Evolutionary conservation across 2,888 invertebrate genomes (phyloP).

Genomic region (Dolichomitus sp.): DNA sequence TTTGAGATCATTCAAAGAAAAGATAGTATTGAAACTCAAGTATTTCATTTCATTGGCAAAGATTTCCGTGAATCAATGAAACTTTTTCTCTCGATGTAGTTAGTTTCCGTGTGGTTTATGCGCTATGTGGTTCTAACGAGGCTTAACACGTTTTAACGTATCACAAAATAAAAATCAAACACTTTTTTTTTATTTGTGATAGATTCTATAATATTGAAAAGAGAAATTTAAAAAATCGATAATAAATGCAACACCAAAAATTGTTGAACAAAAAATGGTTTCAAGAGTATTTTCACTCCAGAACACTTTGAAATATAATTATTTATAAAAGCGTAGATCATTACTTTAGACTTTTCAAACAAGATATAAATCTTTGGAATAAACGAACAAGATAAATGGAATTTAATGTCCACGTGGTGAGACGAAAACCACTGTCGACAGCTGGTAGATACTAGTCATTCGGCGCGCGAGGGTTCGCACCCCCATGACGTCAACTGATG

Average conservation of each 20-base stretch:
- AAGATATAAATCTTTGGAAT: not conserved
- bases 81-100: no score
- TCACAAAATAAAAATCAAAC: not conserved
- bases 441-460: slow-evolving; percentile 48
- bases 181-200: not conserved
- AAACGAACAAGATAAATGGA: slow-evolving; percentile 7
- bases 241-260: not conserved
- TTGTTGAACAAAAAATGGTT: not conserved
- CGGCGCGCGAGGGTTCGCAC: slow-evolving; percentile 15
- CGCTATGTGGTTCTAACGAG: not conserved
- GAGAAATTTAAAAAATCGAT: not conserved
- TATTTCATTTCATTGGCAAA: no score
- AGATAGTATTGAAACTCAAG: no score
- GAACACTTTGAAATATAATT: not conserved
- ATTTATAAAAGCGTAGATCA: not conserved
- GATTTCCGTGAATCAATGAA: no score
- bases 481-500: slow-evolving; percentile 32
- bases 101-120: no score
- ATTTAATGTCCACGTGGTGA: not conserved
- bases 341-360: not conserved
- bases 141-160: not conserved
- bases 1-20: no score
- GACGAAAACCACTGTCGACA: slow-evolving; percentile 12
- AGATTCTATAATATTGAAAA: not conserved
- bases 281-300: not conserved